Evolutionary conservation across 2,113 vertebrate genomes (phyloP).

Genomic region (Spermophilus dauricus): DNA sequence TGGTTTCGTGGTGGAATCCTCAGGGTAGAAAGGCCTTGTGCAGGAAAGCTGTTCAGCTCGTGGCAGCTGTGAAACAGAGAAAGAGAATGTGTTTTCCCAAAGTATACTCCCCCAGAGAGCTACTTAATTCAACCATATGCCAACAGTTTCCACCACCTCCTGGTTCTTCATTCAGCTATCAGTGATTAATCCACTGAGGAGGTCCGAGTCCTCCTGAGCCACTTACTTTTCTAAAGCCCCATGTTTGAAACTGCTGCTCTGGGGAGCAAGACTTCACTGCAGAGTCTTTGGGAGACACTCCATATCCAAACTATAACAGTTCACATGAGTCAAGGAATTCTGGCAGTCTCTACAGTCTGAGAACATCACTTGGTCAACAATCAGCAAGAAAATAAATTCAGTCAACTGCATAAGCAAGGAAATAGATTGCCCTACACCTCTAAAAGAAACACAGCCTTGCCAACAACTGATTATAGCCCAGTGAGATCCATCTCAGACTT

Average conservation of each 20-base stretch:
- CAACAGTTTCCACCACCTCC: not conserved
- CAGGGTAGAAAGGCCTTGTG: not conserved
- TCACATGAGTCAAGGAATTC: not conserved
- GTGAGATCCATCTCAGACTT: not conserved
- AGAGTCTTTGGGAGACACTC: not conserved
- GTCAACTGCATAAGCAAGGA: not conserved
- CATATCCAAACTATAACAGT: not conserved
- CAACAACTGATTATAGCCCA: too few relatives aligned
- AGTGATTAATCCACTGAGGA: not conserved
- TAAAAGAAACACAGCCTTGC: not conserved
- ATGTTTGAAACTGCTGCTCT: not conserved
- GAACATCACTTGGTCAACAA: not conserved
- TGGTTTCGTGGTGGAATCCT: not conserved
- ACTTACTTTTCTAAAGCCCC: not conserved
- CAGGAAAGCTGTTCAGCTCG: not conserved
- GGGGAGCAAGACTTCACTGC: not conserved
- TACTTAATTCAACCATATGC: not conserved
- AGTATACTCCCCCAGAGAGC: not conserved
- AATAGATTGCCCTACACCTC: not conserved
- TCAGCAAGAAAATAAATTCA: not conserved
- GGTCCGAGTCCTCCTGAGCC: not conserved
- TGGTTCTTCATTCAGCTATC: not conserved
- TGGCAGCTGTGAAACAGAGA: not conserved
- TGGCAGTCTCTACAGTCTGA: not conserved
- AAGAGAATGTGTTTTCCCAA: not conserved